phyloP scores from a whole-genome alignment of 1,140 invertebrate species.

The Pinna nobilis region DNA sequence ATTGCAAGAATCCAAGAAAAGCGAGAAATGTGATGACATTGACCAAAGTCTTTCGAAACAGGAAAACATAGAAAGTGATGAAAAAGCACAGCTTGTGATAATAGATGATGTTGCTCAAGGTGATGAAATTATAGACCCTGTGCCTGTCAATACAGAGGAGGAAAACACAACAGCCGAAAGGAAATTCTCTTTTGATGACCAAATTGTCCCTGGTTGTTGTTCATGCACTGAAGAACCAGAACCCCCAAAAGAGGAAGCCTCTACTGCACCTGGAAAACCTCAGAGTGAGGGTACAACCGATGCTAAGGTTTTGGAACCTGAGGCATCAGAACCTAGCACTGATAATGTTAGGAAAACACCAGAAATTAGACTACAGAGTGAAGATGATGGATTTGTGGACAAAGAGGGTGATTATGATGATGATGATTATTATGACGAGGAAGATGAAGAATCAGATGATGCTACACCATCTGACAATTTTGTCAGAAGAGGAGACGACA shows the following conservation, averaged over 20 bases:
- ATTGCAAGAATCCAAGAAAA: too few relatives aligned
- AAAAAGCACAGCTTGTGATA: constrained; percentile 12
- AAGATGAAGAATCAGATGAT: neutral
- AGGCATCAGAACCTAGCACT: too few relatives aligned
- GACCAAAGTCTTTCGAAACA: constrained; percentile 17
- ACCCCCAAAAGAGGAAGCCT: constrained; percentile 7
- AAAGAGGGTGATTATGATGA: neutral
- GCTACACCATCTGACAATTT: neutral
- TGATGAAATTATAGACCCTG: constrained; percentile 15
- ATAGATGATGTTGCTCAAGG: constrained; percentile 14
- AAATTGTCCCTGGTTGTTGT: constrained; percentile 20
- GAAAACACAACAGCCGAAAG: constrained; percentile 2
- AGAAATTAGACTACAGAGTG: neutral
- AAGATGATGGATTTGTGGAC: neutral
- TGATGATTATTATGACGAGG: constrained; percentile 14
- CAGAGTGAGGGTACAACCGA: too few relatives aligned
- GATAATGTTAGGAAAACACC: neutral
- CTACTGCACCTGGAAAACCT: too few relatives aligned
- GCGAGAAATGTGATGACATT: too few relatives aligned
- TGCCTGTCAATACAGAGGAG: constrained; percentile 4
- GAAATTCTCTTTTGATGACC: constrained; percentile 11
- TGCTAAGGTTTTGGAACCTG: too few relatives aligned
- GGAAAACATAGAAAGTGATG: neutral
- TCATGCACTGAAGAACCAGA: constrained; percentile 22
- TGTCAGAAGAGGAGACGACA: neutral